phyloP scores from a whole-genome alignment of 2,888 invertebrate genomes.

The Drosophila bunnanda region DNA sequence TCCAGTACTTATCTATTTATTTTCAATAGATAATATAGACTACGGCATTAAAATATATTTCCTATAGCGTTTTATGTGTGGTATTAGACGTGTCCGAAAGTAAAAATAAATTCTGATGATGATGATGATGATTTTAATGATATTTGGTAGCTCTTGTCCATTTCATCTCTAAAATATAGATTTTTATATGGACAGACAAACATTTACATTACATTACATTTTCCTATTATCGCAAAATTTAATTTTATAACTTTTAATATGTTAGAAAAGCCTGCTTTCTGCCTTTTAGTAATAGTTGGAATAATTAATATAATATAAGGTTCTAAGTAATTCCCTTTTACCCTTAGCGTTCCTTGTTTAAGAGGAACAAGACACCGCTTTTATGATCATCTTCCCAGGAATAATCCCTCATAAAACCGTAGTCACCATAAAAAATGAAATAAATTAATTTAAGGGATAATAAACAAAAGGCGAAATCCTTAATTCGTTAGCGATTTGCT shows the following conservation, averaged over 20 bases:
- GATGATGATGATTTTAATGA: no score
- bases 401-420: neutral
- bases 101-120: neutral
- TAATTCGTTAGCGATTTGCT: constrained; percentile 17
- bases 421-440: constrained; percentile 4
- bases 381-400: neutral
- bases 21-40: neutral
- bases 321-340: neutral
- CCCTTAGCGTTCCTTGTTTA: neutral
- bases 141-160: no score
- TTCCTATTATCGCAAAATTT: no score
- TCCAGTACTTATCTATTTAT: neutral
- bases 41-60: neutral
- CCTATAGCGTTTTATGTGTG: neutral
- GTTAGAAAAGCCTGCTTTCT: no score
- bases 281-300: no score
- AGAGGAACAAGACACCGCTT: neutral
- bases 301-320: no score
- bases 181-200: no score
- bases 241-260: no score
- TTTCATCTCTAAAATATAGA: no score
- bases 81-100: neutral
- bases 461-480: neutral
- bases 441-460: constrained; percentile 1
- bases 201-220: no score